Conservation (phyloP, 2,113 vertebrate species). For the Ictalurus furcatus region DNA sequence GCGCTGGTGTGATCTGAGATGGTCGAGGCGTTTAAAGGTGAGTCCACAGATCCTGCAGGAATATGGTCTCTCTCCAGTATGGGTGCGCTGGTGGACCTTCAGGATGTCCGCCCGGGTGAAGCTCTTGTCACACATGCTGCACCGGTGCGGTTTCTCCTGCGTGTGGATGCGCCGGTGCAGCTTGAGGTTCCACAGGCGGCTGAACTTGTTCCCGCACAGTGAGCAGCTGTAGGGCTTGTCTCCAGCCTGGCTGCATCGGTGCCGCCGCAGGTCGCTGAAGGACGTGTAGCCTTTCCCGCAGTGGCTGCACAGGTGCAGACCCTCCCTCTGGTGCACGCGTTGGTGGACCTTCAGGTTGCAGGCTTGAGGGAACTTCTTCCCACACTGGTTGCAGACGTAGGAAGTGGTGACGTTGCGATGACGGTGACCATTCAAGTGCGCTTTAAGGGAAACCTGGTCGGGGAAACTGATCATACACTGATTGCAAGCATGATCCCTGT, state of each 20-base stretch:
- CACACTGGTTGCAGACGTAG: constrained; percentile 70
- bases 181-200: constrained; percentile 76
- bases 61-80: constrained; percentile 76
- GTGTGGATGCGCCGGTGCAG: constrained; percentile 76
- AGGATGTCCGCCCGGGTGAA: constrained; percentile 75
- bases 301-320: constrained; percentile 77
- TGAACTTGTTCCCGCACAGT: constrained; percentile 74
- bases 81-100: constrained; percentile 76
- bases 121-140: constrained; percentile 75
- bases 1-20: constrained; percentile 74
- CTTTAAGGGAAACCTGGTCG: constrained; percentile 63
- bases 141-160: constrained; percentile 75
- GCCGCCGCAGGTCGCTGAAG: constrained; percentile 74
- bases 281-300: constrained; percentile 79
- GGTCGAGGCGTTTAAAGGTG: constrained; percentile 76
- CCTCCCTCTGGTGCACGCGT: constrained; percentile 75
- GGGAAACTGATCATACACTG: constrained; percentile 64
- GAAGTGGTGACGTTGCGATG: constrained; percentile 42
- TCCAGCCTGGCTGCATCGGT: constrained; percentile 68
- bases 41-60: constrained; percentile 73
- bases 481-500: constrained; percentile 56
- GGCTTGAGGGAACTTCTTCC: constrained; percentile 72
- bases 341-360: constrained; percentile 76
- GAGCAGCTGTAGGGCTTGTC: constrained; percentile 75
- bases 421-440: constrained; percentile 64